Conservation (phyloP, 2,888 invertebrate species). For the Dioctria linearis region DNA sequence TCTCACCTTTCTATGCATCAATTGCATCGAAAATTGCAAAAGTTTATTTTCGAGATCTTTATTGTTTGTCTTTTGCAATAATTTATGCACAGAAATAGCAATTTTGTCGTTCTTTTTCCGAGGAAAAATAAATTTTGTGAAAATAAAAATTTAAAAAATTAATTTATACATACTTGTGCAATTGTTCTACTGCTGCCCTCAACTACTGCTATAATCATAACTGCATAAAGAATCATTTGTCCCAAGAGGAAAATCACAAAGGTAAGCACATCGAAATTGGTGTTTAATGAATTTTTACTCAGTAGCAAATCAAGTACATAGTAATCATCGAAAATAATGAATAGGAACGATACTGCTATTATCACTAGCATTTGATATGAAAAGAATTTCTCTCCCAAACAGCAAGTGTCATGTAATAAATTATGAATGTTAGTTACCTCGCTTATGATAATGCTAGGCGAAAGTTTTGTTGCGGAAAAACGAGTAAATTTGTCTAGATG, state of each 20-base stretch:
- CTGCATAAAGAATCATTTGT: constrained; percentile 69
- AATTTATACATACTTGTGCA: constrained; percentile 64
- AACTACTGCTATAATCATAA: constrained; percentile 69
- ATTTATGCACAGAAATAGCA: constrained; percentile 67
- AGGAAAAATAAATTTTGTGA: constrained; percentile 18
- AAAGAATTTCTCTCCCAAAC: constrained; percentile 70
- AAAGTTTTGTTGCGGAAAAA: constrained; percentile 20
- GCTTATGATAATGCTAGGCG: constrained; percentile 14
- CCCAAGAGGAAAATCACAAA: constrained; percentile 70
- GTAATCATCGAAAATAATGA: constrained; percentile 70
- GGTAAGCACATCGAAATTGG: constrained; percentile 68
- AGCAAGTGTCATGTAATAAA: constrained; percentile 69
- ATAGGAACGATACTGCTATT: constrained; percentile 70
- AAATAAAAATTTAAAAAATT: background rate
- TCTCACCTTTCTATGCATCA: constrained; percentile 67
- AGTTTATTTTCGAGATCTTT: constrained; percentile 66
- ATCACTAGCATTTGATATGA: constrained; percentile 70
- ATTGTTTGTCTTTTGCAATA: constrained; percentile 67
- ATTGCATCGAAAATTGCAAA: constrained; percentile 66
- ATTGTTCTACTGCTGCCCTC: constrained; percentile 69
- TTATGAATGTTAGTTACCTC: constrained; percentile 61
- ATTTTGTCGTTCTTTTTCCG: constrained; percentile 62
- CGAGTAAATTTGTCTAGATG: background rate
- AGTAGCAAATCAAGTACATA: constrained; percentile 69
- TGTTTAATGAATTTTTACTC: constrained; percentile 67